phyloP scores from a whole-genome alignment of 2,797 vertebrate species.

The Mallotus villosus region DNA sequence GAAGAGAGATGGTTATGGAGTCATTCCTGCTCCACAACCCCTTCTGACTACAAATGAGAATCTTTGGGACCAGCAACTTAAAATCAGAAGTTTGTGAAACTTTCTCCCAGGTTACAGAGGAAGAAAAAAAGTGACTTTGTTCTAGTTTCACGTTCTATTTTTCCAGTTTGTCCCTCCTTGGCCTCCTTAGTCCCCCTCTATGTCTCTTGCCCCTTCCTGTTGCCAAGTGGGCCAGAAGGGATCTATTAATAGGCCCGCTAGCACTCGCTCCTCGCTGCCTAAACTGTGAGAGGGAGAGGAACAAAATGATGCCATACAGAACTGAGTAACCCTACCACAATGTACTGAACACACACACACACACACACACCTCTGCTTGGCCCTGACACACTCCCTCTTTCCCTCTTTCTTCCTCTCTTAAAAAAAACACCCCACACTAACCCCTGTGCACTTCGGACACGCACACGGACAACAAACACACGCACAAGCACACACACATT shows the following conservation, averaged over 20 bases:
- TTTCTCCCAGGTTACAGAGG: background rate
- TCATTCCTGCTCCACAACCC: background rate
- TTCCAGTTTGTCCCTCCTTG: constrained; percentile 66
- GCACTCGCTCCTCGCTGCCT: constrained; percentile 54
- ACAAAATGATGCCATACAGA: constrained; percentile 73
- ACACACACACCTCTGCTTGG: constrained; percentile 35
- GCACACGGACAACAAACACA: background rate
- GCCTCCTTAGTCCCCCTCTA: constrained; percentile 75
- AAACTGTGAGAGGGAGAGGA: constrained; percentile 71
- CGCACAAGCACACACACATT: constrained; percentile 3
- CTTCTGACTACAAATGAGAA: background rate
- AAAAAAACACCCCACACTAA: constrained; percentile 13
- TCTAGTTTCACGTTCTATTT: constrained; percentile 66
- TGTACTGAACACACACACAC: constrained; percentile 47
- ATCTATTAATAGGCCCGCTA: constrained; percentile 77
- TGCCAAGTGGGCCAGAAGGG: constrained; percentile 82
- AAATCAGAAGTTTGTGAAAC: background rate
- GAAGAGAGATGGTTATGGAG: background rate
- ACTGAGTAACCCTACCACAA: constrained; percentile 73
- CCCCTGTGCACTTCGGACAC: background rate
- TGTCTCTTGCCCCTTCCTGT: constrained; percentile 77
- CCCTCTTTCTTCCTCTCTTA: constrained; percentile 1
- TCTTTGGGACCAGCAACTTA: background rate
- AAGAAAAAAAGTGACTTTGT: constrained; percentile 40
- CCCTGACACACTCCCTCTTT: constrained; percentile 1